phyloP scores from a whole-genome alignment of 1,140 invertebrate genomes.

The Scaptomyza hsui region DNA sequence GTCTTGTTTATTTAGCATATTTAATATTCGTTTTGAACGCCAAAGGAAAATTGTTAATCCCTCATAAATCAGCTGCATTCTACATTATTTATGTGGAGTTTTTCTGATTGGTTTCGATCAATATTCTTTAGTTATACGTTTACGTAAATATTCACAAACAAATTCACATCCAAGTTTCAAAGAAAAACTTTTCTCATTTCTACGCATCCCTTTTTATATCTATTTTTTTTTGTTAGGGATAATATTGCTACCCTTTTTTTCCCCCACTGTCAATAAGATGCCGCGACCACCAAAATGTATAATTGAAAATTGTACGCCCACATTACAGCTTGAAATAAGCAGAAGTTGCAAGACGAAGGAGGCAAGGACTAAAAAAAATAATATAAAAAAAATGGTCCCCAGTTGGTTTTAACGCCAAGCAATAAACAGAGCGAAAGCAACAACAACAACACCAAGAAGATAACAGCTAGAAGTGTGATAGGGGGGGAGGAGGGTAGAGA shows the following conservation, averaged over 20 bases:
- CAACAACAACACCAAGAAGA: constrained; percentile 22
- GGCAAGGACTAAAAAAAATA: constrained; percentile 45
- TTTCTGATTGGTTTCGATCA: too few relatives aligned
- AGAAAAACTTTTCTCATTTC: constrained; percentile 68
- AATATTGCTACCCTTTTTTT: constrained; percentile 15
- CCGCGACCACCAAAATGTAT: constrained; percentile 73
- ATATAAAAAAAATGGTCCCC: too few relatives aligned
- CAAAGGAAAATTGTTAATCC: too few relatives aligned
- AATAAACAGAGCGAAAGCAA: constrained; percentile 69
- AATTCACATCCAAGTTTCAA: constrained; percentile 12
- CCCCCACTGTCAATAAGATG: constrained; percentile 61
- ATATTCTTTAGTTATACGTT: too few relatives aligned
- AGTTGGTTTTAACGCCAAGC: constrained; percentile 75
- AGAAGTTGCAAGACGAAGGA: constrained; percentile 26
- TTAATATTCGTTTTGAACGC: too few relatives aligned
- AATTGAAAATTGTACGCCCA: constrained; percentile 77
- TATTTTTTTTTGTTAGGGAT: constrained; percentile 11
- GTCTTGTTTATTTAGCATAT: too few relatives aligned
- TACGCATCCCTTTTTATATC: constrained; percentile 45
- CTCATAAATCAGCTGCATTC: too few relatives aligned
- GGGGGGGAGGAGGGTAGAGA: background rate
- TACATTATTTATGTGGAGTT: too few relatives aligned
- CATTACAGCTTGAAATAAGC: constrained; percentile 55
- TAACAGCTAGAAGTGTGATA: constrained; percentile 14
- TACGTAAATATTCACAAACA: constrained; percentile 26